A percentile compares a stretch with the other conserved stretches of the same genome.
Evolutionary conservation across 2,797 vertebrate species (phyloP).

Genomic region (Rallus crepitans): DNA sequence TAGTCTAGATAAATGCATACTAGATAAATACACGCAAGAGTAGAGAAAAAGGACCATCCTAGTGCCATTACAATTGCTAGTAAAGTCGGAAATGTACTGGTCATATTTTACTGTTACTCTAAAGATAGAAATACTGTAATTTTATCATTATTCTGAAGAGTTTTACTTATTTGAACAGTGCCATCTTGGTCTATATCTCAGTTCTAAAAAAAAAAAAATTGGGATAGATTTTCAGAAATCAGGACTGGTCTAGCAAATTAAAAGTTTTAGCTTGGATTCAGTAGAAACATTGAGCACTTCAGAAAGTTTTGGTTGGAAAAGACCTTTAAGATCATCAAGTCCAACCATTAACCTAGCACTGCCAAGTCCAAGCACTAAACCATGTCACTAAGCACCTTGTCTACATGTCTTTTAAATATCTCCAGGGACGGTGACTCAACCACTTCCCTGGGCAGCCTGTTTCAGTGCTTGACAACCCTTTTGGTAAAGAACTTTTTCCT

Average conservation of each 20-base stretch:
- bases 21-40: neutral
- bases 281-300: neutral
- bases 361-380: neutral
- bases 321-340: neutral
- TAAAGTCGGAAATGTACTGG: neutral
- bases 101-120: neutral
- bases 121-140: neutral
- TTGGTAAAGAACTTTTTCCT: neutral
- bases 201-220: neutral
- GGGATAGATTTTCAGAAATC: neutral
- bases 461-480: neutral
- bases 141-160: neutral
- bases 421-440: neutral
- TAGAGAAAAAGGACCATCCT: neutral
- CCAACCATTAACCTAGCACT: neutral
- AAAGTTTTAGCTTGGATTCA: neutral
- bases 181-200: neutral
- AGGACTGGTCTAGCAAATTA: neutral
- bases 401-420: neutral
- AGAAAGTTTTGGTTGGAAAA: neutral
- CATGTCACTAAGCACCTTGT: fast-evolving
- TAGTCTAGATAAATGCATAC: neutral
- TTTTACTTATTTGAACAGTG: neutral
- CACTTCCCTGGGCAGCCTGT: neutral
- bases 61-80: neutral